phyloP scores from a whole-genome alignment of 2,113 vertebrate genomes.

The Peucedramus taeniatus region DNA sequence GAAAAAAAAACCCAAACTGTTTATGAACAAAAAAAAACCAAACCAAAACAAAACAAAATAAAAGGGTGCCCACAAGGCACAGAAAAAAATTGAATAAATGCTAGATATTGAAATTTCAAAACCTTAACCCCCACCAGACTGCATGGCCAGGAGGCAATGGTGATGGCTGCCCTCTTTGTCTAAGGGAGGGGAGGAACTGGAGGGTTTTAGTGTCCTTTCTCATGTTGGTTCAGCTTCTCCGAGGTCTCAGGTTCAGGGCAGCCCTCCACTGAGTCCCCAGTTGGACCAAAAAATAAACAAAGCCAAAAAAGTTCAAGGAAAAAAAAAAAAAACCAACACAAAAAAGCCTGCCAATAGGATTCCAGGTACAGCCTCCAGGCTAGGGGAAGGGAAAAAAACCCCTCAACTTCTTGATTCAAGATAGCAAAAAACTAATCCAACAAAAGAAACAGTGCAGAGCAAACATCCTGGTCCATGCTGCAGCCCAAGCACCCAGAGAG shows the following conservation, averaged over 20 bases:
- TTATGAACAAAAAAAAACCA: neutral
- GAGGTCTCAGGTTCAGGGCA: fast-evolving
- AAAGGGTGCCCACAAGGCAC: neutral
- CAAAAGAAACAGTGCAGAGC: neutral
- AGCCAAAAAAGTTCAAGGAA: neutral
- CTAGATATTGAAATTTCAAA: neutral
- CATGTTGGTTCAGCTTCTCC: neutral
- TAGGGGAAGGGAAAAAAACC: neutral
- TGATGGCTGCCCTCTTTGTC: neutral
- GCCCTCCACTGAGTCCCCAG: fast-evolving
- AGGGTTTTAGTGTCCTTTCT: too few species aligned
- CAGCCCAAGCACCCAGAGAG: neutral
- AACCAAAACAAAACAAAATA: neutral
- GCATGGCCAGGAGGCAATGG: neutral
- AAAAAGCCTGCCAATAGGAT: too few species aligned
- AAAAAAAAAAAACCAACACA: neutral
- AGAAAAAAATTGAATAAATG: neutral
- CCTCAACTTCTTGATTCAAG: neutral
- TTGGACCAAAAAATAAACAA: fast-evolving
- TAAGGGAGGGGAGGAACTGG: neutral
- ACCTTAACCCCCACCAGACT: too few species aligned
- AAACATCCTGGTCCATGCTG: fast-evolving
- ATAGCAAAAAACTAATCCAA: neutral
- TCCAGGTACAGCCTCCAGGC: neutral
- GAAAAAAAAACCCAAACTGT: neutral